phyloP scores from a whole-genome alignment of 2,113 vertebrate species.

The Gnathonemus echidnorhynchus region DNA sequence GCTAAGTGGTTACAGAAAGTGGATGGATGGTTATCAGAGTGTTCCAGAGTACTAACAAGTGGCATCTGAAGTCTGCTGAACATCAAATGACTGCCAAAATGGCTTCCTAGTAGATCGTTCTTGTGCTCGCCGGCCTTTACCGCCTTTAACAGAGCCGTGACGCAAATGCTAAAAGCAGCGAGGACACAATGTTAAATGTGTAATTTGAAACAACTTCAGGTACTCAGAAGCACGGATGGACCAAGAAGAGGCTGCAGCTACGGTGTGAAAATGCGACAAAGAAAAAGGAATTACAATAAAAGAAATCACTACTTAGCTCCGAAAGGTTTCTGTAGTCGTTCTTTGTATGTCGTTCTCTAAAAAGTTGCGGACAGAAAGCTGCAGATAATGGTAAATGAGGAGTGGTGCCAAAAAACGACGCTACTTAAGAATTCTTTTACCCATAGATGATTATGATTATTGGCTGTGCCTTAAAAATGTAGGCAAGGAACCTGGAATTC shows the following conservation, averaged over 20 bases:
- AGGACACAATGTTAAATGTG: neutral
- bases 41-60: conserved; percentile 20
- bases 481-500: neutral
- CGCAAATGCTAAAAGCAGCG: neutral
- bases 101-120: neutral
- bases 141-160: neutral
- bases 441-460: neutral
- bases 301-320: neutral
- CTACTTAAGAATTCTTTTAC: neutral
- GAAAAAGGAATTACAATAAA: neutral
- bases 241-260: neutral
- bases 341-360: neutral
- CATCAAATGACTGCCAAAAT: conserved; percentile 9
- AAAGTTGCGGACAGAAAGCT: neutral
- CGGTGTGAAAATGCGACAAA: neutral
- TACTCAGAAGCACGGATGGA: neutral
- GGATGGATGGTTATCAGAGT: neutral
- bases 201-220: neutral
- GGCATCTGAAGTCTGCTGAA: neutral
- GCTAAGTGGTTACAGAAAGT: neutral
- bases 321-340: neutral
- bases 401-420: neutral
- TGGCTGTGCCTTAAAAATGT: neutral
- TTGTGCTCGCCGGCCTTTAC: neutral
- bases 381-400: neutral